Evolutionary conservation across 2,888 invertebrate species (phyloP).

Genomic region (Cancer borealis): DNA sequence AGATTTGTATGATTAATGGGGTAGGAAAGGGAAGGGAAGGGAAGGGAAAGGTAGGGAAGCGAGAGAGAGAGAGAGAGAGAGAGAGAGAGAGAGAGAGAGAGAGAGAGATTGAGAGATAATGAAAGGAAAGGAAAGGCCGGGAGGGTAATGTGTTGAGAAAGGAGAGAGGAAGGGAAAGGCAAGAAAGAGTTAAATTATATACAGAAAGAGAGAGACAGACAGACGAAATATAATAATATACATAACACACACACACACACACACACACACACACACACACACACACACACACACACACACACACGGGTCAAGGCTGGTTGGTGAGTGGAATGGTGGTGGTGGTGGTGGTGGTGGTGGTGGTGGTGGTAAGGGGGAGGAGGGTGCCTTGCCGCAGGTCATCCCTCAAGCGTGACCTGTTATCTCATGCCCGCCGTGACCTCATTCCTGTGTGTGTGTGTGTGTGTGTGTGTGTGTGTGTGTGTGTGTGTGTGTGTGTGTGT

Average conservation of each 20-base stretch:
- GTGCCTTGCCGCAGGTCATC: constrained; percentile 18
- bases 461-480: constrained; percentile 40
- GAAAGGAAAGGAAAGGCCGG: neutral
- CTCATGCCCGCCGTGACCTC: constrained; percentile 15
- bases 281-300: constrained; percentile 48
- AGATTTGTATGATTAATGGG: too few species aligned
- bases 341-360: constrained; percentile 38
- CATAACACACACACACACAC: constrained; percentile 30
- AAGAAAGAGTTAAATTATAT: neutral
- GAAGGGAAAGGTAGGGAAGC: neutral
- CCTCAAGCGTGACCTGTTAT: constrained; percentile 40
- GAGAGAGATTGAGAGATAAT: neutral
- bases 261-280: constrained; percentile 57
- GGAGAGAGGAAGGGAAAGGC: neutral
- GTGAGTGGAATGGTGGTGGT: constrained; percentile 16
- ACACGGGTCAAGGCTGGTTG: neutral
- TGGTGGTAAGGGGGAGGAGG: neutral
- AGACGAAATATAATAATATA: neutral
- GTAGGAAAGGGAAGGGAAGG: too few species aligned
- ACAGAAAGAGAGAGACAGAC: neutral
- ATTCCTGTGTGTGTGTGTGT: constrained; percentile 37
- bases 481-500: constrained; percentile 30
- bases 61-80: neutral
- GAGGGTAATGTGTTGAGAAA: neutral
- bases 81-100: neutral